These are phyloP conservation scores for Cephus pygmeus DNA, from an alignment of 2,888 invertebrate genomes.

Conservation along the genomic window DNA sequence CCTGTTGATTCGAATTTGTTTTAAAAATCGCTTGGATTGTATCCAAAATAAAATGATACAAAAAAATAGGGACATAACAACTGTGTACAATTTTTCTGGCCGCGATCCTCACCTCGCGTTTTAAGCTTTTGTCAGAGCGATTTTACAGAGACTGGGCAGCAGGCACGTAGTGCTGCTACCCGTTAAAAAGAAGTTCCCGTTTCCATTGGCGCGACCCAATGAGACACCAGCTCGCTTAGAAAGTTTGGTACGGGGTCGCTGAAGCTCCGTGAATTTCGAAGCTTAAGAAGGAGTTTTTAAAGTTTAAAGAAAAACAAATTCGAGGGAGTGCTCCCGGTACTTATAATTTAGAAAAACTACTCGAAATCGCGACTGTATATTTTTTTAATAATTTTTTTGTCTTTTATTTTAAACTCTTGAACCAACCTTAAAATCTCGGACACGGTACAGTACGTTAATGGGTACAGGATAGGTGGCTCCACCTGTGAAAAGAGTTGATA, in stretches of 20 bases:
- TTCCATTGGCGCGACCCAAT: neutral
- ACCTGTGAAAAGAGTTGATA: no score
- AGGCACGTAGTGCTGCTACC: neutral
- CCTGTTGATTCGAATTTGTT: neutral
- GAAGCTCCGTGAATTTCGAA: neutral
- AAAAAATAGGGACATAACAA: neutral
- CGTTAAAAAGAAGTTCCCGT: neutral
- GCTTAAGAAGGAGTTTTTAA: neutral
- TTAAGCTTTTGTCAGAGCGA: no score
- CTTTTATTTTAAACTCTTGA: neutral
- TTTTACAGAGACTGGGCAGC: no score
- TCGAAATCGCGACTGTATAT: neutral
- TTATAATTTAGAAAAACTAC: neutral
- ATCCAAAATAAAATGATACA: neutral
- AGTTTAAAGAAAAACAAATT: neutral
- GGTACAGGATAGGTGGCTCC: no score
- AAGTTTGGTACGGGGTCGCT: neutral
- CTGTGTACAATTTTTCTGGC: neutral
- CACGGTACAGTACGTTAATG: no score
- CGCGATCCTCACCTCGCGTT: neutral
- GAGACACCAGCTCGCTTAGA: neutral
- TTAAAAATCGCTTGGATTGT: neutral
- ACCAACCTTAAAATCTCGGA: neutral
- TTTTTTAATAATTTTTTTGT: neutral
- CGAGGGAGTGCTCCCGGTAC: neutral